These are phyloP conservation scores for Nyctereutes procyonoides DNA, from an alignment of 2,113 vertebrate genomes.

Conservation along the genomic window DNA sequence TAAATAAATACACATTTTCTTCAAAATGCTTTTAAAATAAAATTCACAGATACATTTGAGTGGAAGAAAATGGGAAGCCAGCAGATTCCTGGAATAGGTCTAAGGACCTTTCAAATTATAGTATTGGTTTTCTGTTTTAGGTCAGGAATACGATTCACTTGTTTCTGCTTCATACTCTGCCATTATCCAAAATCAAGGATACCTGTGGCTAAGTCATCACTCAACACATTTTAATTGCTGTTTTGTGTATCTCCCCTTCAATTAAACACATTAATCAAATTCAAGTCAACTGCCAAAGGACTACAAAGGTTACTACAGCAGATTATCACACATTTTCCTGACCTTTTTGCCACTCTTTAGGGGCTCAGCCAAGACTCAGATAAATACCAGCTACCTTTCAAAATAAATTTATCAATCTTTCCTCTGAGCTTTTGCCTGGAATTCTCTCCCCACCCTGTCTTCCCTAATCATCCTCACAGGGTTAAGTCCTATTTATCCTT, in stretches of 20 bases:
- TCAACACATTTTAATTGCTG: conserved; percentile 8
- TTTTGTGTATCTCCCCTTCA: conserved; percentile 30
- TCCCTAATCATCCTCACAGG: background rate
- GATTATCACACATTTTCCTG: background rate
- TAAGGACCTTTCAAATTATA: conserved; percentile 29
- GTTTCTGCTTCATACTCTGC: background rate
- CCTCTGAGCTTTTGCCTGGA: background rate
- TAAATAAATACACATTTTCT: background rate
- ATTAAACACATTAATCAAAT: conserved; percentile 62
- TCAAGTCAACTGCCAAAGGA: conserved; percentile 21
- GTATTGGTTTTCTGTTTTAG: conserved; percentile 9
- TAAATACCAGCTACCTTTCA: conserved; percentile 6
- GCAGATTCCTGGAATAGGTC: background rate
- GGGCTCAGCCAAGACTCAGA: background rate
- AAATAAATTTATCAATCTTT: conserved; percentile 34
- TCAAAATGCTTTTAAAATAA: conserved; percentile 48
- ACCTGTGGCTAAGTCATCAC: background rate
- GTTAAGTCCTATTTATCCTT: conserved; percentile 16
- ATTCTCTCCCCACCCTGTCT: background rate
- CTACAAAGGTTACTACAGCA: background rate
- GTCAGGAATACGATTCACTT: background rate
- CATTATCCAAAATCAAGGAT: conserved; percentile 55
- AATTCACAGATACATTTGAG: background rate
- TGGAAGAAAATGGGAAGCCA: background rate
- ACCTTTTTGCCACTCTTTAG: background rate